Base-by-base conservation (phyloP, 2,888 invertebrate genomes). In the Chrysomela aeneicollis region DNA sequence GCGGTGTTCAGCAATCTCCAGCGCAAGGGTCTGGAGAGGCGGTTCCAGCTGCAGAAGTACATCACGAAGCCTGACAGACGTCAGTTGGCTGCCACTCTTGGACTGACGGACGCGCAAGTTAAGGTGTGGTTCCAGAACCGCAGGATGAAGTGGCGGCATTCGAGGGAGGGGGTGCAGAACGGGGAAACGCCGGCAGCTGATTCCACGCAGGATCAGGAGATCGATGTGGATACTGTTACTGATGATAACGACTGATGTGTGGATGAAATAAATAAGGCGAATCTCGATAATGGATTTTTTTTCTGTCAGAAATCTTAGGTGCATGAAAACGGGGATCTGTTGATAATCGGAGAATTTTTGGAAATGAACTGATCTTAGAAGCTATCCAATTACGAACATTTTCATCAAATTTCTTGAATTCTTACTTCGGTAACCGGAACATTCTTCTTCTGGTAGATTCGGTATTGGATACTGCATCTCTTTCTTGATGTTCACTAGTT, bases 1-100 rank as follows among this genome's bases (percentile, higher is more conserved):
- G 97, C 97, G 0, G 97, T 97, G 0, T 97, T 97, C 81, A 96
- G 95, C 77, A 95, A 95, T 79, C 85, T 97, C 2, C 97, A 97
- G 80, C 84, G 97, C n/a, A 97, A 97, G 80, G 97, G 97, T 0
- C 84, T 97, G 61, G 97, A 97, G 83, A 88, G 94, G 72, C 85
- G 96, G 74, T 97, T 97, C 81, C 93, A 95, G 78, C 88, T 96
- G 71, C 97, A 97, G 82, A 97, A 97, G 81, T 97, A 97, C 79
- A 97, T 97, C 68, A 97, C 96, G 0, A 97, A 97, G 81, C 97
- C 96, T 0, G 97, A 97, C 78, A 54, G 97, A 78, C 85, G 96
- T 73, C 95, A 96, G 81, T 83, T 97, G 66, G 97, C 97, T 0
- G 95, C 95, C 3, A 93, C 95, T 10, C 84, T 97, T 30, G 96